Base-by-base conservation (phyloP, 2,888 invertebrate species). In the Megamerina dolium region DNA sequence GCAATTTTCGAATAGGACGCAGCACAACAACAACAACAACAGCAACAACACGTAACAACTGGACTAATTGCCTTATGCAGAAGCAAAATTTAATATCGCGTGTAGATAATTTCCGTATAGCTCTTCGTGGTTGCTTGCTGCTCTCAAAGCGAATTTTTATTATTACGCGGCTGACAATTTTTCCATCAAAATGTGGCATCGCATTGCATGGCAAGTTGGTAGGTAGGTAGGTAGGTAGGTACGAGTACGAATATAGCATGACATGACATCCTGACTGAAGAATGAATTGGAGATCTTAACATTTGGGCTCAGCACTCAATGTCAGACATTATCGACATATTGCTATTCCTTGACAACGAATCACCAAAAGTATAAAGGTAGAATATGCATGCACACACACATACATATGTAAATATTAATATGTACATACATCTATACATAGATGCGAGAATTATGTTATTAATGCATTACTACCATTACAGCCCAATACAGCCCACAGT, bases 41-140 rank as follows among this genome's bases (percentile, higher is more conserved):
- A 36, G 5, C 40, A 40, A 17, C 37, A 31, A 23, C 35, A 20
- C 5, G 29, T 12, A 32, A 38, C 35, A 31, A 37, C 42, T 35
- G 31, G 38, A 35, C 41, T 41, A 46, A 46, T 46, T 42, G 41
- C 37, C 40, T 20, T 36, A 40, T 45, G 38, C 46, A 37, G 38
- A 46, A n/a, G n/a, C n/a, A 40, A 44, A 36, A 39, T 39, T 39
- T 13, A 31, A 31, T 31, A 31, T 31, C 31, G 31, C 31, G 31
- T 31, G 31, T 31, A 13, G 31, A 13, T 31, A 31, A 31, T 31
- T 31, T 31, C 31, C 31, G 31, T 31, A 13, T 9, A 14, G 16
- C 16, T 31, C 14, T 14, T 31, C 31, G 16, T 31, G 14, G 31
- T 14, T 14, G 14, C 14, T 16, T 3, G 31, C 14, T 31, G 31